Base-by-base conservation (phyloP, 2,113 vertebrate genomes). In the Noturus placidus region DNA sequence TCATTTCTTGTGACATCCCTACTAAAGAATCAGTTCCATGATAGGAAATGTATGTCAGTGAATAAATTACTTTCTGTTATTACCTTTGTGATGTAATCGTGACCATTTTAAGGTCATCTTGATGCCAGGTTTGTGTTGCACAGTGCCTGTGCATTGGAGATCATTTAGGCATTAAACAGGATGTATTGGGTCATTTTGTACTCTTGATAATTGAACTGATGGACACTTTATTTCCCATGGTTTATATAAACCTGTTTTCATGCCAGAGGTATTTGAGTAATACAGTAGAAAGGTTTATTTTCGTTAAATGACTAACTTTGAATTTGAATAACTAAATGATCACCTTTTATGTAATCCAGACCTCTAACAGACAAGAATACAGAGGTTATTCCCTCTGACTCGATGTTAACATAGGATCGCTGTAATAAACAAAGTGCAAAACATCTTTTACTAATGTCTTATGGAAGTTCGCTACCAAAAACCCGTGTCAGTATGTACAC, bases 61-160 rank as follows among this genome's bases (percentile, higher is more conserved):
- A 42, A 82, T 63, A 27, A 46, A n/a, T 14, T 3, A 25, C 11
- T 8, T 25, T 74, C n/a, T 59, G 56, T 38, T 11, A 81, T 81
- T 38, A 59, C 15, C 17, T 80, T 30, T 30, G 57, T 59, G 46
- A 50, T 50, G 2, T 25, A 15, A 61, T 42, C n/a, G 57, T 80
- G 33, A 79, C 15, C 42, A 11, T 56, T 82, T 85, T 52, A 77
- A 57, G 59, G 30, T 59, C 30, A 42, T 56, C 42, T 56, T 69
- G 33, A 56, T 56, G 86, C 63, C 54, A 56, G 86, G 59, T 70
- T 57, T 81, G 15, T 78, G 82, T 50, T 52, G 10, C 17, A 84
- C 20, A 14, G 10, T 46, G 52, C 25, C 69, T 38, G 30, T 56
- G 69, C 8, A 76, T 76, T 11, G 5, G 17, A 63, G 67, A 74